Evolutionary conservation across 2,113 vertebrate species (phyloP).

Genomic region (Chaetorhynchus papuensis): DNA sequence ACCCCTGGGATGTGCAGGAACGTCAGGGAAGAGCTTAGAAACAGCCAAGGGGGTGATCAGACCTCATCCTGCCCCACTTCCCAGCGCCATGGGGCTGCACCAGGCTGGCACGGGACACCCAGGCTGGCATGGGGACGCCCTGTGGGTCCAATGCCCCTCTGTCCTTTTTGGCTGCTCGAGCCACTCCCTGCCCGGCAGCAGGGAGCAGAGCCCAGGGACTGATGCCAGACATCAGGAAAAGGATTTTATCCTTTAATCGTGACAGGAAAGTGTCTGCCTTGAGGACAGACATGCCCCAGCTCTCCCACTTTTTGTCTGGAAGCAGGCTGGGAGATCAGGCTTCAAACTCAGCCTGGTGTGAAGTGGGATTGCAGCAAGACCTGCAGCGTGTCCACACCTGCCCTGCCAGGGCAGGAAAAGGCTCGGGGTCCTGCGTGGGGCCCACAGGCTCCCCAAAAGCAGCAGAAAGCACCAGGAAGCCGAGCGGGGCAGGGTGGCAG

Average conservation of each 20-base stretch:
- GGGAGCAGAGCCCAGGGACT: neutral
- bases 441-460: neutral
- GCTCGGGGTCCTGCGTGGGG: rapidly evolving
- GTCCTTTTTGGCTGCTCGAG: neutral
- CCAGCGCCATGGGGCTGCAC: neutral
- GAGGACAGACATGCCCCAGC: neutral
- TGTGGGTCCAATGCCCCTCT: too few species aligned
- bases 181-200: neutral
- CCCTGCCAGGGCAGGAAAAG: neutral
- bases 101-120: neutral
- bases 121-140: neutral
- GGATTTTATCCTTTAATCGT: neutral
- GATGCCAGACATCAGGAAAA: neutral
- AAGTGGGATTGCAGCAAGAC: neutral
- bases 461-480: neutral
- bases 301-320: neutral
- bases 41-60: neutral
- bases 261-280: neutral
- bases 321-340: neutral
- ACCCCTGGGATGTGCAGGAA: rapidly evolving
- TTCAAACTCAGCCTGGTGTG: neutral
- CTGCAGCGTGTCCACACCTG: rapidly evolving
- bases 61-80: neutral
- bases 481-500: neutral
- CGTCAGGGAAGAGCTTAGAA: neutral